phyloP scores from a whole-genome alignment of 2,797 vertebrate species.

The Pangasius larnaudii region DNA sequence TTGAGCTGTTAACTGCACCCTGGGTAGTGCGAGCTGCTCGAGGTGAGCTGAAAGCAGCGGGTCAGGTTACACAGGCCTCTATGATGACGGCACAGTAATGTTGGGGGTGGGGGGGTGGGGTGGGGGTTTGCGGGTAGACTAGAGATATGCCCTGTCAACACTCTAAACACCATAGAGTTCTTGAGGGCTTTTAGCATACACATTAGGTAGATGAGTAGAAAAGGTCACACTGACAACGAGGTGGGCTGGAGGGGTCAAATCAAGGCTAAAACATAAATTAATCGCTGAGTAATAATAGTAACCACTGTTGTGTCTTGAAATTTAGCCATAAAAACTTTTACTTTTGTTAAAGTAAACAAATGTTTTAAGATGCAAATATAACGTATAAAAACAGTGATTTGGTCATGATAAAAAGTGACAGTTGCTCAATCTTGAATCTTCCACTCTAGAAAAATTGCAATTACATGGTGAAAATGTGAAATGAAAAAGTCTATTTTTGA shows the following conservation, averaged over 20 bases:
- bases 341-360: not conserved
- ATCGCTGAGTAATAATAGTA: not conserved
- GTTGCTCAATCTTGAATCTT: not conserved
- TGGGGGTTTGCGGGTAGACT: conserved; percentile 57
- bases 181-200: conserved; percentile 36
- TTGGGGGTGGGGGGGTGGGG: too few relatives aligned
- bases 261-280: not conserved
- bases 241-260: too few relatives aligned
- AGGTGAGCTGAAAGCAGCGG: not conserved
- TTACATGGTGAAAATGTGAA: not conserved
- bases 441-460: not conserved
- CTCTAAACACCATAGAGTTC: conserved; percentile 41
- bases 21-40: conserved; percentile 54
- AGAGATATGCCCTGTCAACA: conserved; percentile 65
- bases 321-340: not conserved
- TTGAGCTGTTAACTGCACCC: conserved; percentile 59
- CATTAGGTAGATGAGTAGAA: not conserved
- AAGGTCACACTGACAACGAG: not conserved
- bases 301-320: not conserved
- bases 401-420: not conserved
- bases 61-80: conserved; percentile 19
- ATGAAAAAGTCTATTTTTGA: conserved; percentile 21
- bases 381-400: not conserved
- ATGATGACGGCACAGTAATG: conserved; percentile 72
- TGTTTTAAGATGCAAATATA: not conserved